Conservation (phyloP, 1,140 invertebrate genomes). For the Drosophila simulans region DNA sequence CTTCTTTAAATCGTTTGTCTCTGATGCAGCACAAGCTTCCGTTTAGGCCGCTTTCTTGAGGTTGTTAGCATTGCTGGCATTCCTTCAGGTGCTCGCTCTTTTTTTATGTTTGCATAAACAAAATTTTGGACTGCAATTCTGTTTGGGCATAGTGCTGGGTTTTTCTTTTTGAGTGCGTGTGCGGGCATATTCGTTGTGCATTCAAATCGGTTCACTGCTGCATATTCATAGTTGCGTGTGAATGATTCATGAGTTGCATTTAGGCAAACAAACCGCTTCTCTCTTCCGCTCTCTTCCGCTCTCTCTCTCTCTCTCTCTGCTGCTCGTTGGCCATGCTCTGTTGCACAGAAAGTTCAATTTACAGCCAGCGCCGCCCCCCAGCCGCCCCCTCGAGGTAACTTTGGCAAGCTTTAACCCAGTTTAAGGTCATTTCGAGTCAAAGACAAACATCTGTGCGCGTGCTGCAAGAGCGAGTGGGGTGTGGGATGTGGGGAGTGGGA, state of each 20-base stretch:
- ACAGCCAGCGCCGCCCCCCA: conserved; percentile 16
- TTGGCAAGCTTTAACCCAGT: conserved; percentile 78
- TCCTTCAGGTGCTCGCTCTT: not conserved
- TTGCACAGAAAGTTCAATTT: conserved; percentile 78
- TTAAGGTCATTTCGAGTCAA: conserved; percentile 81
- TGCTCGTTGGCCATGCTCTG: conserved; percentile 47
- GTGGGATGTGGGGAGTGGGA: not conserved
- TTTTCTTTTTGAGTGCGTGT: conserved; percentile 13
- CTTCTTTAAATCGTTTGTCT: not conserved
- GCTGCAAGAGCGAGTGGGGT: not conserved
- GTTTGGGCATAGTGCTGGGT: not conserved
- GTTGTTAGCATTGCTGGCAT: not conserved
- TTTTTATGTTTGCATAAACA: conserved; percentile 3
- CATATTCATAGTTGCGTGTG: conserved; percentile 53
- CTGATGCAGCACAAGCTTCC: no score
- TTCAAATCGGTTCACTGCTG: conserved; percentile 40
- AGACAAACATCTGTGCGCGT: conserved; percentile 61
- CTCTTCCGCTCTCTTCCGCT: conserved; percentile 15
- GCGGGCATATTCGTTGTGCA: conserved; percentile 27
- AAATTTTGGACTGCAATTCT: conserved; percentile 5
- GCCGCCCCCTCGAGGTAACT: conserved; percentile 47
- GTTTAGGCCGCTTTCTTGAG: no score
- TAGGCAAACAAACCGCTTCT: conserved; percentile 41
- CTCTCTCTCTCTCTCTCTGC: not conserved
- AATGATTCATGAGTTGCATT: conserved; percentile 63